A percentile compares a stretch with the other conserved stretches of the same genome.
phyloP scores from a whole-genome alignment of 1,140 invertebrate genomes.

The Antheraea mylitta region DNA sequence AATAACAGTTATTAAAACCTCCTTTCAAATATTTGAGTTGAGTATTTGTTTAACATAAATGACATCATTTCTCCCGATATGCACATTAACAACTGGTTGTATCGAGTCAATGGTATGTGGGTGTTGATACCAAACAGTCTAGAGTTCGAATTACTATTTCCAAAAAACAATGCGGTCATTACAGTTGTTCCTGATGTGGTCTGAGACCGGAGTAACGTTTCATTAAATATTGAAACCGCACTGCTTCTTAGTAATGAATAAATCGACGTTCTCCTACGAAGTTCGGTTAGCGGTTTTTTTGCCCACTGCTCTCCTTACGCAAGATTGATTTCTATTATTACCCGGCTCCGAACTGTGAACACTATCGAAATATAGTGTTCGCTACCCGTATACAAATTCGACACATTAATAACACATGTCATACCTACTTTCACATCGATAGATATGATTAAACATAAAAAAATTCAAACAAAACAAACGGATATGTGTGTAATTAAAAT shows the following conservation, averaged over 20 bases:
- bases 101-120: conserved; percentile 3
- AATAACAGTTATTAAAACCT: background rate
- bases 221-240: conserved; percentile 64
- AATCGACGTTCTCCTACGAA: conserved; percentile 52
- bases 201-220: conserved; percentile 45
- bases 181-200: conserved; percentile 41
- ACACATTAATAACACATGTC: conserved; percentile 30
- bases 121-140: background rate
- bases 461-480: background rate
- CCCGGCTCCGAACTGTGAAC: conserved; percentile 43
- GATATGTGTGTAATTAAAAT: background rate
- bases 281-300: conserved; percentile 71
- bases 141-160: conserved; percentile 1
- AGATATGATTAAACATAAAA: conserved; percentile 18
- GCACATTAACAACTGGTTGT: background rate
- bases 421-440: conserved; percentile 32
- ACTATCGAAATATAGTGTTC: conserved; percentile 59
- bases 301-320: conserved; percentile 52
- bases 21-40: too few relatives aligned
- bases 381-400: conserved; percentile 33
- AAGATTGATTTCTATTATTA: conserved; percentile 69
- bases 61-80: background rate
- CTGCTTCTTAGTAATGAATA: conserved; percentile 56
- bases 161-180: conserved; percentile 29
- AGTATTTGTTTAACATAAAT: background rate